Evolutionary conservation across 2,797 vertebrate genomes (phyloP).

Genomic region (Philypnodon macrostomus): DNA sequence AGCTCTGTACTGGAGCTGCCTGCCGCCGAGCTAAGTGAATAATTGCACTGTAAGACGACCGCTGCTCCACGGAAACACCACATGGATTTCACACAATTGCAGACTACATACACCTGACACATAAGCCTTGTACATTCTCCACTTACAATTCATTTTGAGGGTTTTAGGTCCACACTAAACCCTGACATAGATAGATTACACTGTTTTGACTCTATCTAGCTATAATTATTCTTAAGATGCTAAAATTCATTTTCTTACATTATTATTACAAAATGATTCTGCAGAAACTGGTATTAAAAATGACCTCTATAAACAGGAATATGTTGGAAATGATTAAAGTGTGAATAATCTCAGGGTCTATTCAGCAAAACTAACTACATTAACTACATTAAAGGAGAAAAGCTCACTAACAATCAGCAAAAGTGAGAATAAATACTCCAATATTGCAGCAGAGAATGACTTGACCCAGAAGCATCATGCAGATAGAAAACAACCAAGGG

Average conservation of each 20-base stretch:
- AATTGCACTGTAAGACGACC: slow-evolving; percentile 70
- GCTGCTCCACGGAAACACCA: slow-evolving; percentile 53
- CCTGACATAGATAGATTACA: no score
- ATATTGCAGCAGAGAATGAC: slow-evolving; percentile 22
- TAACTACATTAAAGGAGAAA: neutral
- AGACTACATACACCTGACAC: slow-evolving; percentile 30
- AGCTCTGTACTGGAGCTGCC: slow-evolving; percentile 48
- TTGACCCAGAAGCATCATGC: slow-evolving; percentile 11
- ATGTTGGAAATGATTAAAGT: no score
- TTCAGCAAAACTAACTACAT: neutral
- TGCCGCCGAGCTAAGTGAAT: slow-evolving; percentile 69
- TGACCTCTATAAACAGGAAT: no score
- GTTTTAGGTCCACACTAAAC: no score
- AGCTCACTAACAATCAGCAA: slow-evolving; percentile 4
- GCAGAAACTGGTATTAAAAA: no score
- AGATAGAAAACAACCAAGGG: slow-evolving; percentile 38
- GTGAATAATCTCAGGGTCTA: no score
- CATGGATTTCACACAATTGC: slow-evolving; percentile 24
- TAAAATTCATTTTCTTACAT: no score
- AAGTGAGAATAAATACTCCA: slow-evolving; percentile 10
- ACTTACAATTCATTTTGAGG: no score
- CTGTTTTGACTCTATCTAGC: no score
- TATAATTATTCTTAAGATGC: no score
- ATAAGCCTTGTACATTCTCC: slow-evolving; percentile 27
- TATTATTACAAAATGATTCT: no score